A percentile compares a stretch with the other conserved stretches of the same genome.
phyloP scores from a whole-genome alignment of 2,888 invertebrate species.

The Drosophila birchii region DNA sequence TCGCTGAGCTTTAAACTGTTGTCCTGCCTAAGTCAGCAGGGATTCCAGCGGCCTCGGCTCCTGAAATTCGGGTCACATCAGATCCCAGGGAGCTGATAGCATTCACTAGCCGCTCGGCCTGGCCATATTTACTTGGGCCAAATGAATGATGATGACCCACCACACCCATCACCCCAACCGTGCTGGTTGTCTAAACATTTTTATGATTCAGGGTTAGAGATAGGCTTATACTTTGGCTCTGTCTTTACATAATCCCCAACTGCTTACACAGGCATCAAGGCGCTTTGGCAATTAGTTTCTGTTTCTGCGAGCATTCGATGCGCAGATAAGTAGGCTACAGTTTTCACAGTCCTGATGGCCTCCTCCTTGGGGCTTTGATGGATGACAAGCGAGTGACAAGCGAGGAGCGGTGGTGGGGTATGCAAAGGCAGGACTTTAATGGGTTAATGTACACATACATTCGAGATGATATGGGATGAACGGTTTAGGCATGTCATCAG shows the following conservation, averaged over 20 bases:
- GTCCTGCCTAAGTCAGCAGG: constrained; percentile 35
- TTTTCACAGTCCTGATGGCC: constrained; percentile 42
- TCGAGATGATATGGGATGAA: constrained; percentile 31
- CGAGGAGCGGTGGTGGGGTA: constrained; percentile 6
- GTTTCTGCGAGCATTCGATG: constrained; percentile 59
- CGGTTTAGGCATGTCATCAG: constrained; percentile 33
- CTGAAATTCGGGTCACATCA: constrained; percentile 71
- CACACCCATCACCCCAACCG: background rate
- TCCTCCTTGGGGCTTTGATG: constrained; percentile 33
- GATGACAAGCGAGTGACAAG: constrained; percentile 63
- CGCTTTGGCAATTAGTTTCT: constrained; percentile 77
- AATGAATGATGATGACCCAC: constrained; percentile 72
- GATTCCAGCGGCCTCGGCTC: constrained; percentile 11
- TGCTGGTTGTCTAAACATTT: constrained; percentile 72
- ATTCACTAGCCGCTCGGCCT: constrained; percentile 60
- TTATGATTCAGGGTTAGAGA: constrained; percentile 77
- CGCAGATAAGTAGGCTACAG: constrained; percentile 68
- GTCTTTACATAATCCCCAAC: constrained; percentile 69
- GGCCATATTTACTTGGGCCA: constrained; percentile 66
- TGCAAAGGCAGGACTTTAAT: constrained; percentile 49
- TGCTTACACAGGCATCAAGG: constrained; percentile 61
- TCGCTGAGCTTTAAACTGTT: constrained; percentile 33
- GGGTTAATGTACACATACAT: constrained; percentile 43
- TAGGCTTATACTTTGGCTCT: constrained; percentile 58
- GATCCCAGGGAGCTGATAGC: constrained; percentile 66